Evolutionary conservation across 2,888 invertebrate species (phyloP), one percentile per base, ranked within the genome.

Genomic region (Dastarcus helophoroides): DNA sequence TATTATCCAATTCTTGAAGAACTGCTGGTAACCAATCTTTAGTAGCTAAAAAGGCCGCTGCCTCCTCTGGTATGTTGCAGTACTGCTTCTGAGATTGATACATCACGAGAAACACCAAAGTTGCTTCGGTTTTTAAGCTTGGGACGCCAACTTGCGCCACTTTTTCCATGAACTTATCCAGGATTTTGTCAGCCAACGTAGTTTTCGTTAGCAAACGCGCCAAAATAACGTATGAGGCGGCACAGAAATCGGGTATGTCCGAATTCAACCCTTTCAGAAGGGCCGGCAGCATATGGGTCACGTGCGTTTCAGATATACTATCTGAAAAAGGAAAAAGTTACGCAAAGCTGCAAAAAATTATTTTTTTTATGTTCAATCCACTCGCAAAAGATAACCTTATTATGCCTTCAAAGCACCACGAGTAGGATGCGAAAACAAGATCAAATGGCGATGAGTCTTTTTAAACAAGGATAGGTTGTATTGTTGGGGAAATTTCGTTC

Each of bases 221-320:
- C 0, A 78, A 56, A 14, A 89, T 73, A 57, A 88, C 75, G 50
- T 79, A 82, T 0, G 75, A 68, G 1, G 81, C 72, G 1, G 85
- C 75, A 45, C 73, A 69, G 54, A 76, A 85, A 57, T 89, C 85
- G 0, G 67, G 50, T 1, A 76, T 62, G 0, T 68, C 53, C 2
- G 83, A 83, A 10, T 67, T 68, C 9, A 90, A 60, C 0, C 83
- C 88, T 43, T 69, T 71, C 1, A 79, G 49, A n/a, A 91, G 49
- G 0, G 76, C 69, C 1, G 83, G 79, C 14, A 90, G 50, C 14
- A 90, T 62, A 9, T 73, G 69, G 26, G 71, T 68, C 2, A 91
- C 56, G 31, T 84, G 73, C 37, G 71, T 56, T 53, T 82, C 79
- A 28, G 70, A 63, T 4, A n/a, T n/a, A n/a, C n/a, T n/a, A n/a